Percentiles rank a stretch among this genome's conserved stretches.
Conservation (phyloP, 1,140 invertebrate species). For the Apolygus lucorum region DNA sequence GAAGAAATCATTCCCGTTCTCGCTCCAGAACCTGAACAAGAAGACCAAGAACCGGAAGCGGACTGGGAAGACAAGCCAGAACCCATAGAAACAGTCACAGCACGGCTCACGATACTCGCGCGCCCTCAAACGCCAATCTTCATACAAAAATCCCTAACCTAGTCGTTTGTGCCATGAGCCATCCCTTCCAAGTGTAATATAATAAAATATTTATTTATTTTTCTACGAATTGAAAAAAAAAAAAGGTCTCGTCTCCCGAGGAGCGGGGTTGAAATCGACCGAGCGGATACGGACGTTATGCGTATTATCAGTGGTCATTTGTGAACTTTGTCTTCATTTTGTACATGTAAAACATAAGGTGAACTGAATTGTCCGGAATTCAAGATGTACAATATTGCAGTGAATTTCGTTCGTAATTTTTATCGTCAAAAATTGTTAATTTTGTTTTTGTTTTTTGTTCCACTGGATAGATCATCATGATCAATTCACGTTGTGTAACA, state of each 20-base stretch:
- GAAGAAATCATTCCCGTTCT: constrained; percentile 24
- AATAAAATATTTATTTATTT: neutral
- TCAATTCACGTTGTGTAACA: too few relatives aligned
- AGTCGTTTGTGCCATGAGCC: constrained; percentile 12
- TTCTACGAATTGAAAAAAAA: neutral
- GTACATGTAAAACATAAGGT: too few relatives aligned
- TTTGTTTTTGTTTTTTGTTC: too few relatives aligned
- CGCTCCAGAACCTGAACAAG: constrained; percentile 10
- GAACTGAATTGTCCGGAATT: neutral
- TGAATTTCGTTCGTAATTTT: too few relatives aligned
- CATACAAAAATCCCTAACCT: constrained; percentile 25
- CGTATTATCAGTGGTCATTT: too few relatives aligned
- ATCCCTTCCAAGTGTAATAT: neutral
- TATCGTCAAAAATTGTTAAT: too few relatives aligned
- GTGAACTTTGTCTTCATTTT: too few relatives aligned
- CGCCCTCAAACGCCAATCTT: constrained; percentile 25
- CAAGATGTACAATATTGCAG: too few relatives aligned
- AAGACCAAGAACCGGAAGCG: neutral
- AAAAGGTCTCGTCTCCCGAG: too few relatives aligned
- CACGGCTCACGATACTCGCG: constrained; percentile 20
- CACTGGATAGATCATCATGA: too few relatives aligned
- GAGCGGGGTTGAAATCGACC: too few relatives aligned
- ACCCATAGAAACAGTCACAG: constrained; percentile 22
- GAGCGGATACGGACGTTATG: too few relatives aligned
- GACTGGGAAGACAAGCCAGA: neutral